phyloP scores from a whole-genome alignment of 2,113 vertebrate species.

The human region DNA sequence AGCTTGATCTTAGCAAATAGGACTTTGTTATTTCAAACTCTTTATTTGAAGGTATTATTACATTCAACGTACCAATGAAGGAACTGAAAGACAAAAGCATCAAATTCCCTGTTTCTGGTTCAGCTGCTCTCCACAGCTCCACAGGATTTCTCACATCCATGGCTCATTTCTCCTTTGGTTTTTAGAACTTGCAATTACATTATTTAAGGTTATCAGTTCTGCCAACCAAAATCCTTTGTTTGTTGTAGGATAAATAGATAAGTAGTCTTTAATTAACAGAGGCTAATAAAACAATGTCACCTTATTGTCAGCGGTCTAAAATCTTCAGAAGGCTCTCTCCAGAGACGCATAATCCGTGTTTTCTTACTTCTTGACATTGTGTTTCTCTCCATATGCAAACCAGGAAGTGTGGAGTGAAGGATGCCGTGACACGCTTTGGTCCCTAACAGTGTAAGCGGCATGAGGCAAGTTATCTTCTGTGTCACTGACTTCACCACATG shows the following conservation, averaged over 20 bases:
- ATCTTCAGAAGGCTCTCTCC: neutral
- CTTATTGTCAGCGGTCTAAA: neutral
- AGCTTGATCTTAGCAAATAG: neutral
- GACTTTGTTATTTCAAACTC: neutral
- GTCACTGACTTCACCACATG: neutral
- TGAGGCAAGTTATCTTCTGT: neutral
- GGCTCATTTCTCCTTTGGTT: neutral
- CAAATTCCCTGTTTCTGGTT: neutral
- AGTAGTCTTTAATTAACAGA: neutral
- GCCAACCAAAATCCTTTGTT: neutral
- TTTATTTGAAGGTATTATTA: neutral
- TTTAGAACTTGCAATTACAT: neutral
- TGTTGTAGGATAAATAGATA: neutral
- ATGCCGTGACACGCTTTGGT: neutral
- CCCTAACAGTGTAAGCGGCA: neutral
- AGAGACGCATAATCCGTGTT: neutral
- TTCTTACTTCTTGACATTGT: neutral
- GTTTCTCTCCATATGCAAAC: neutral
- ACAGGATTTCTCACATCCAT: neutral
- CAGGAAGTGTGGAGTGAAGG: neutral
- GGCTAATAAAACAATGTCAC: neutral
- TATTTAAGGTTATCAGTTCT: neutral
- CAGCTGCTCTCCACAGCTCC: neutral
- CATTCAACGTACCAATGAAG: neutral
- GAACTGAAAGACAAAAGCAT: neutral